Percentiles rank a stretch among this genome's conserved stretches.
phyloP scores from a whole-genome alignment of 2,888 invertebrate species.

The Mythimna lalbum region DNA sequence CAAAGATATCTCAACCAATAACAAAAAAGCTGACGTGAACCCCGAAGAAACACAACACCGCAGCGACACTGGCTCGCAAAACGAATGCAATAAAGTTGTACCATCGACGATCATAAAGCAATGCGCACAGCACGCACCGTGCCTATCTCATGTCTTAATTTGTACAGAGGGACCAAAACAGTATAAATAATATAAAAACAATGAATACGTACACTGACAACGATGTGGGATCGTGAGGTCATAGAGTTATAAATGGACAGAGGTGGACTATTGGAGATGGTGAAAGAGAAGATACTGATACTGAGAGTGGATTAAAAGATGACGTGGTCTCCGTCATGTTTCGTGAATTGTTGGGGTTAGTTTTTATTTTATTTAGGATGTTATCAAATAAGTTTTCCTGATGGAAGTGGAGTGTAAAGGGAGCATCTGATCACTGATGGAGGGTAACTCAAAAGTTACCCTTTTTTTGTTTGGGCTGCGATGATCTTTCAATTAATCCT shows the following conservation, averaged over 20 bases:
- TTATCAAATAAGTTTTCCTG: no score
- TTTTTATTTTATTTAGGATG: no score
- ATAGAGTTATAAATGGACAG: constrained; percentile 42
- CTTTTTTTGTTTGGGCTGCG: no score
- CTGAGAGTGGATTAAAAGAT: background rate
- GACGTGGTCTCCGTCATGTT: background rate
- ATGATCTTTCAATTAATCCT: no score
- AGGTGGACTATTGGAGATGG: constrained; percentile 8
- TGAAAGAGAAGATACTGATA: background rate
- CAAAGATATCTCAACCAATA: constrained; percentile 27
- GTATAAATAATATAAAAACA: constrained; percentile 87
- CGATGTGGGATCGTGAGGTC: constrained; percentile 71
- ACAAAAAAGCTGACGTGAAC: constrained; percentile 36
- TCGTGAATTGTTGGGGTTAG: background rate
- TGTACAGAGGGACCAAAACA: constrained; percentile 76
- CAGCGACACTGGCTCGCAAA: constrained; percentile 41
- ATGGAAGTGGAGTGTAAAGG: no score
- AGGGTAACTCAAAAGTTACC: no score
- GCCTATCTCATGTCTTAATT: constrained; percentile 84
- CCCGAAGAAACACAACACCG: constrained; percentile 48
- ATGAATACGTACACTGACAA: constrained; percentile 76
- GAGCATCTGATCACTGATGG: no score
- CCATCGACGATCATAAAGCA: constrained; percentile 63
- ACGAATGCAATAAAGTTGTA: constrained; percentile 62
- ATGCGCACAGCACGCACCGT: constrained; percentile 69